Base-by-base conservation (phyloP, 2,113 vertebrate genomes). In the Bufo bufo region DNA sequence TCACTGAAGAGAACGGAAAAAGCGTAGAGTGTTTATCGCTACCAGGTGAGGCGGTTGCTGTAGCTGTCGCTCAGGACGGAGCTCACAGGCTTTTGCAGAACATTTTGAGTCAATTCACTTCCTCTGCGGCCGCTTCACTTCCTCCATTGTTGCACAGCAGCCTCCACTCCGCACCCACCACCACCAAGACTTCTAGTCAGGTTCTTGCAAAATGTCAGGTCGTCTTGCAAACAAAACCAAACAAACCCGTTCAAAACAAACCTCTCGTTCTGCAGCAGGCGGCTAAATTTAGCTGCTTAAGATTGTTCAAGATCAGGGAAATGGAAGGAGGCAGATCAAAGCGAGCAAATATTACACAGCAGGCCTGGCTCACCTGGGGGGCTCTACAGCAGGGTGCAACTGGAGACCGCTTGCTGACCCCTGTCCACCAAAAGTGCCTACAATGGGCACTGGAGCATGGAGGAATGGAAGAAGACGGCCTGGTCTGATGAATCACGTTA, bases 91-190 rank as follows among this genome's bases (percentile, higher is more conserved):
- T 86, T 90, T 90, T 89, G 87, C 90, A 33, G 59, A 71, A 63
- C 0, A 23, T 90, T 69, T 11, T 80, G 74, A 90, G 89, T 89
- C 49, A 50, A 49, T 89, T 75, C 13, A 80, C 79, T 95, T 95
- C 94, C 93, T 93, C 90, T 93, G 91, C 0, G 87, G 93, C 91
- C 93, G 92, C 74, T 87, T 89, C 91, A 89, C 90, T 87, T 0
- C 14, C 84, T 90, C 59, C 0, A 49, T n/a, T 33, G n/a, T 17
- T 49, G 43, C 72, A 49, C 43, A 17, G 7, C 54, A 75, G 52
- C n/a, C 72, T n/a, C 16, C 8, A 7, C 56, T 43, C 77, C 13
- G 5, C 56, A 23, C 72, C 33, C 1, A 33, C 77, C 45, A 5
- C 59, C 19, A 7, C n/a, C 11, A 11, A 3, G n/a, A 14, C 43